Percentiles rank a stretch among this genome's conserved stretches.
phyloP scores from a whole-genome alignment of 1,140 invertebrate genomes.

The Bradynema listronoti region DNA sequence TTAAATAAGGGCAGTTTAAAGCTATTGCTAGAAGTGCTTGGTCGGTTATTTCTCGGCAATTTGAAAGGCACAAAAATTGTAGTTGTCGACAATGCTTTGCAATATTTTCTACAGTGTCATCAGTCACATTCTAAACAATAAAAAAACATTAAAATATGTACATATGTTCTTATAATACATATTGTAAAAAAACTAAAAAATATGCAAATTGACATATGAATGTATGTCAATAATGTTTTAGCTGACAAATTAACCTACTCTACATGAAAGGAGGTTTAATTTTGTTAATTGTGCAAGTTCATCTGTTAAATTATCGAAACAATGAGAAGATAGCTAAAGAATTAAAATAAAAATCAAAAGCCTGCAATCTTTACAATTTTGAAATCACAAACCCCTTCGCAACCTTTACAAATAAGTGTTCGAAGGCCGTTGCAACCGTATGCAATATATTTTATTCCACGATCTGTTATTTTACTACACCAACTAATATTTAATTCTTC shows the following conservation, averaged over 20 bases:
- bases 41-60: slow-evolving; percentile 85
- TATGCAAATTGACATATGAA: neutral
- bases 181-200: slow-evolving; percentile 14
- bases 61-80: slow-evolving; percentile 81
- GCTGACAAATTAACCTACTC: slow-evolving; percentile 31
- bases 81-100: slow-evolving; percentile 75
- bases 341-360: slow-evolving; percentile 10
- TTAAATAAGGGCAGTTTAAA: slow-evolving; percentile 37
- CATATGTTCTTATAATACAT: too few relatives aligned
- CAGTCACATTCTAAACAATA: slow-evolving; percentile 66
- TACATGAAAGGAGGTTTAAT: slow-evolving; percentile 48
- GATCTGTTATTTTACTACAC: slow-evolving; percentile 85
- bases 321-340: slow-evolving; percentile 62
- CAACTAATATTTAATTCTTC: slow-evolving; percentile 90
- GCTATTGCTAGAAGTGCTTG: slow-evolving; percentile 73
- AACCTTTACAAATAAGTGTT: slow-evolving; percentile 84
- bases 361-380: slow-evolving; percentile 2
- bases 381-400: slow-evolving; percentile 74
- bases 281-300: slow-evolving; percentile 31
- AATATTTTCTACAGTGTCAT: slow-evolving; percentile 74
- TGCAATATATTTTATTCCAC: slow-evolving; percentile 73
- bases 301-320: slow-evolving; percentile 62
- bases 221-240: too few relatives aligned
- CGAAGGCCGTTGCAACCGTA: slow-evolving; percentile 79
- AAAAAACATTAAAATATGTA: too few relatives aligned